Evolutionary conservation across 1,140 invertebrate genomes (phyloP).

Genomic region (Zaprionus gabonicus): DNA sequence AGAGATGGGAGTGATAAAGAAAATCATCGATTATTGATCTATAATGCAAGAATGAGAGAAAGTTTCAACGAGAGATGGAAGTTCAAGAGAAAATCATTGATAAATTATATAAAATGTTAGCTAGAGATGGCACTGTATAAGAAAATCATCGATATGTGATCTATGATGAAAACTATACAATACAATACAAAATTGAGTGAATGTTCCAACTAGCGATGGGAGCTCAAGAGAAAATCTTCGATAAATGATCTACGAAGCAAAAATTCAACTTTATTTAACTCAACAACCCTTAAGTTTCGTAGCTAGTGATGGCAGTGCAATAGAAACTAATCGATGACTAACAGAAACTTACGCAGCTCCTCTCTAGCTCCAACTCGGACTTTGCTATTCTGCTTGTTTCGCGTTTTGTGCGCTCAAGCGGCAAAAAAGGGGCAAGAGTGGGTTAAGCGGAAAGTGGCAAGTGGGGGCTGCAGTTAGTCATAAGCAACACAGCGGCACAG

Average conservation of each 20-base stretch:
- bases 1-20: no score
- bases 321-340: background rate
- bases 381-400: conserved; percentile 9
- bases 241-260: background rate
- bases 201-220: no score
- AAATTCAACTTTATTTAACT: no score
- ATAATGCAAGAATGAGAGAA: no score
- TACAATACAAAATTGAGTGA: no score
- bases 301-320: background rate
- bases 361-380: conserved; percentile 19
- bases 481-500: conserved; percentile 29
- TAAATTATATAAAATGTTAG: no score
- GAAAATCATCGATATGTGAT: no score
- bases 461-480: conserved; percentile 63
- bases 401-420: conserved; percentile 67
- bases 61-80: no score
- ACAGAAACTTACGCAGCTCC: background rate
- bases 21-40: no score
- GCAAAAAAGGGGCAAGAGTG: conserved; percentile 57
- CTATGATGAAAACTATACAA: background rate
- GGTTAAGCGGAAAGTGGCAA: background rate
- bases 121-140: no score
- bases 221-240: background rate
- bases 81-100: no score
- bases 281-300: background rate